Base-by-base conservation (phyloP, 2,797 vertebrate genomes). In the Chrysocyon brachyurus region DNA sequence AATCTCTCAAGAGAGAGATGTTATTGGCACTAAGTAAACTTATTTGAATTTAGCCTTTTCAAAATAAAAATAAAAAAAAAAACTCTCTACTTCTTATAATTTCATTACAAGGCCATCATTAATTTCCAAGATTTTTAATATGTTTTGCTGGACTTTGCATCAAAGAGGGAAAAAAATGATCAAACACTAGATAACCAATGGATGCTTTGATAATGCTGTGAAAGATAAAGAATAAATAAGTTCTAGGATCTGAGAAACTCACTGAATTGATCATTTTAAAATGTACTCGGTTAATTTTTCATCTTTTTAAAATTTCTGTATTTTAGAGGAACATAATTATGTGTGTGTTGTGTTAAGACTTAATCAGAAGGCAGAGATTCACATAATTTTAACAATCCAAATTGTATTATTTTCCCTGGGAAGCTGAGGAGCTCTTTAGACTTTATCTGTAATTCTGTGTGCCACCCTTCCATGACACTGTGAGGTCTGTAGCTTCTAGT, bases 241-340 rank as follows among this genome's bases (percentile, higher is more conserved):
- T 82, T 89, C 49, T 96, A 73, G 56, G 46, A 86, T 98, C 79
- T 97, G 21, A 91, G 2, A 72, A 90, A 96, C 14, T 91, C 15
- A 49, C 73, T 72, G 26, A 57, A 85, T 82, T 93, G 28, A 61
- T 97, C 78, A 97, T 84, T 95, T 82, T 97, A 92, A 98, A 97
- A 98, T 94, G 2, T 5, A 54, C 28, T 77, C 59, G 68, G 40
- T 94, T 98, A 92, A 96, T 97, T 98, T 94, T 12, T 95, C 22
- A 91, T 84, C 3, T 93, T 94, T 90, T 90, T 5, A 89, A 46
- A 46, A 46, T 77, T 57, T 40, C 61, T 90, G 56, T 19, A 90
- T 87, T 96, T 97, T 68, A 98, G 57, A 97, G 46, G 24, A 96
- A 85, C 66, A 93, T 75, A 92, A 96, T 96, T 96, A 90, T 89